These are phyloP conservation scores for Varanus salvator DNA, from an alignment of 2,113 vertebrate species.

Conservation along the genomic window DNA sequence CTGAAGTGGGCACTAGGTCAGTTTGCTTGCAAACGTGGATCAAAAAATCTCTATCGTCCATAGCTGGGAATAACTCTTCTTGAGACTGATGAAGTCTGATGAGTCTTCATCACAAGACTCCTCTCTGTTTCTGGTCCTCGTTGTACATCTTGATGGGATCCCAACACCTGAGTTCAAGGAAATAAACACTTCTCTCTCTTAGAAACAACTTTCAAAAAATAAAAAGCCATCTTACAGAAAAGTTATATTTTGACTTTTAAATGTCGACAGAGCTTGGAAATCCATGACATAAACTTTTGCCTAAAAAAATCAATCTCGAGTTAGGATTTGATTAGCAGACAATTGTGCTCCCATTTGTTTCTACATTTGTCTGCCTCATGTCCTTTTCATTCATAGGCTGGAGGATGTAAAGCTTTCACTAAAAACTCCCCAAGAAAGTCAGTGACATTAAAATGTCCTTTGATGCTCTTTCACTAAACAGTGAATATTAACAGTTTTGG, in stretches of 20 bases:
- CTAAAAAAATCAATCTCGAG: conserved; percentile 89
- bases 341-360: conserved; percentile 96
- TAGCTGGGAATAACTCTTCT: neutral
- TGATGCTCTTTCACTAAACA: conserved; percentile 98
- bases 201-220: conserved; percentile 41
- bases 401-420: conserved; percentile 86
- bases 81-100: too few species aligned
- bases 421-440: conserved; percentile 98
- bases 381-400: conserved; percentile 99
- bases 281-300: conserved; percentile 87
- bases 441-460: conserved; percentile 99
- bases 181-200: conserved; percentile 64
- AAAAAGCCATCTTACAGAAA: conserved; percentile 72
- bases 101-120: neutral
- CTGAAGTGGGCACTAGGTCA: neutral
- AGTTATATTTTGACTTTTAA: conserved; percentile 84
- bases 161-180: neutral
- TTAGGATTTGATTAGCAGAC: conserved; percentile 95
- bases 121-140: neutral
- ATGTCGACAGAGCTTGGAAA: conserved; percentile 86
- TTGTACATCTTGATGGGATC: neutral
- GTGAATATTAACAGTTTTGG: conserved; percentile 98
- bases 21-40: neutral
- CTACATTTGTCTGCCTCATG: conserved; percentile 91
- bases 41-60: neutral